These are phyloP conservation scores for Neogobius melanostomus DNA, from an alignment of 2,113 vertebrate genomes.

Conservation along the genomic window DNA sequence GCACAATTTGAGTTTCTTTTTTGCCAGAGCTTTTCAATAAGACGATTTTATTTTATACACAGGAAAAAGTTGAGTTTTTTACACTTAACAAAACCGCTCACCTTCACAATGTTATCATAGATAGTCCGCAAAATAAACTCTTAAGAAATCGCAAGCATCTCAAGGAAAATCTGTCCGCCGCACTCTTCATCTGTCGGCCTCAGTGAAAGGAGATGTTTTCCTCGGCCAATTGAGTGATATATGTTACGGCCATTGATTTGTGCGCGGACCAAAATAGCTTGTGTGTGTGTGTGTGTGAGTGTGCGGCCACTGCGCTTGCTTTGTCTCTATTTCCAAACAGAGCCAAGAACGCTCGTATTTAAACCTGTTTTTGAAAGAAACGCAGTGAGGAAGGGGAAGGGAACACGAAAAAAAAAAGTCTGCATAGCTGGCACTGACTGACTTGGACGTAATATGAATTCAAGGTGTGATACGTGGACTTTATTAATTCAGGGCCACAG, in stretches of 20 bases:
- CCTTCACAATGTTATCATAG: too few relatives aligned
- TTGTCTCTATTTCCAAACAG: slow-evolving; percentile 31
- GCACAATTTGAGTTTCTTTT: too few relatives aligned
- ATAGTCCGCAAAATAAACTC: too few relatives aligned
- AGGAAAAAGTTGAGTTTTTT: too few relatives aligned
- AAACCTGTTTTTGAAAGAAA: slow-evolving; percentile 53
- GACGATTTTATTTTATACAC: too few relatives aligned
- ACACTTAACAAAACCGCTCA: too few relatives aligned
- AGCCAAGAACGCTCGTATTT: slow-evolving; percentile 49
- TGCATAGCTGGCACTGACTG: slow-evolving; percentile 19
- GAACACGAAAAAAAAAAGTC: background rate
- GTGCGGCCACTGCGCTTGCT: slow-evolving; percentile 1
- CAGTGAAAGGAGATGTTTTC: slow-evolving; percentile 48
- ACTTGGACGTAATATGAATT: slow-evolving; percentile 69
- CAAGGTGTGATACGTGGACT: slow-evolving; percentile 66
- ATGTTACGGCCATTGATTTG: slow-evolving; percentile 47
- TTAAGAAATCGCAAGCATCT: background rate
- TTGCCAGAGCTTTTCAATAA: too few relatives aligned
- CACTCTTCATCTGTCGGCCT: slow-evolving; percentile 46
- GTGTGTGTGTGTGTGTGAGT: slow-evolving; percentile 6
- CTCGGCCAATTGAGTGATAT: slow-evolving; percentile 42
- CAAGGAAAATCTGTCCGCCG: slow-evolving; percentile 27
- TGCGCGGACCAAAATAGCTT: slow-evolving; percentile 36
- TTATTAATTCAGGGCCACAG: slow-evolving; percentile 76
- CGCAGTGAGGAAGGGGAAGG: background rate